Base-by-base conservation (phyloP, 2,797 vertebrate species). In the Echiichthys vipera region DNA sequence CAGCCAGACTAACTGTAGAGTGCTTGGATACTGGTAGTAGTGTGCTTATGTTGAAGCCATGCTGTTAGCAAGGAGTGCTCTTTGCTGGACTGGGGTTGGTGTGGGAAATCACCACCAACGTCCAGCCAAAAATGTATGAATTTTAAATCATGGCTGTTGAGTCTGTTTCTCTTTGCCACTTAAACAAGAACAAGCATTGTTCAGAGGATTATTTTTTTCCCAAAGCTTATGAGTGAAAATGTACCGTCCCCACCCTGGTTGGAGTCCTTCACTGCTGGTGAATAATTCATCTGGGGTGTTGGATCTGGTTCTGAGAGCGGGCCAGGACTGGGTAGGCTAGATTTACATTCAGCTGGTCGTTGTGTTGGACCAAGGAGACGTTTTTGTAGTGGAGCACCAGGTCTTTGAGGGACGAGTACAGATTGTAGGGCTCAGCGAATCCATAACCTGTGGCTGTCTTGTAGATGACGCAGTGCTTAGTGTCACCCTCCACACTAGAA, bases 361-460 rank as follows among this genome's bases (percentile, higher is more conserved):
- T 98, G 95, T 98, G 97, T 91, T 98, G 97, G 92, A 97, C 95
- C 75, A 98, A 94, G 4, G 97, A 98, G 0, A 96, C 95, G 71
- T 97, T 96, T 88, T 95, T 96, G 95, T 98, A 98, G 91, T 98
- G 97, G 84, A 98, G 93, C 75, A 98, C 96, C 92, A 98, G 94
- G 80, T 97, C 96, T 92, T 95, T 96, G 65, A 98, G 95, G 5
- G 96, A 97, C 5, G 95, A 94, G 10, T 97, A 97, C 65, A 98
- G 95, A 88, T 98, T 97, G 95, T 98, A 98, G 77, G 97, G 97
- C 61, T 98, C 97, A 0, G 97, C 97, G 0, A 98, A 98, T 74
- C 97, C 97, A 0, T 96, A 97, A 65, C 97, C 97, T 0, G 96
- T 97, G 13, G 90, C 92, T 0, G 97, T 98, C 91, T 97, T 96